A percentile compares a stretch with the other conserved stretches of the same genome.
Evolutionary conservation across 2,888 invertebrate genomes (phyloP).

Genomic region (Thelaira solivaga): DNA sequence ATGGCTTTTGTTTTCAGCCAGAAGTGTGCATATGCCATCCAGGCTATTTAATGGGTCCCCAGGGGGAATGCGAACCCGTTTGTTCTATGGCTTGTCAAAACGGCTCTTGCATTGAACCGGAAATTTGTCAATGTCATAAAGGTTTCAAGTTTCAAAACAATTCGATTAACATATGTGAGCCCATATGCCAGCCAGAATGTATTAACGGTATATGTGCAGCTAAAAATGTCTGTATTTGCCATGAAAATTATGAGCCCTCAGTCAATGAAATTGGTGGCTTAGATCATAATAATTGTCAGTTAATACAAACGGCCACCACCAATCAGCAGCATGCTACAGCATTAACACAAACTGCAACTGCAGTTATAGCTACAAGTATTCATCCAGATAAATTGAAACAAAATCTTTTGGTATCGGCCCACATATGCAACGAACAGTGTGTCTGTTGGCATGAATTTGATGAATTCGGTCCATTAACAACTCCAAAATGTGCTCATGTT

Average conservation of each 20-base stretch:
- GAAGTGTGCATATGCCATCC: conserved; percentile 68
- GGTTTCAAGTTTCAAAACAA: conserved; percentile 59
- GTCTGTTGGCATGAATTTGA: conserved; percentile 54
- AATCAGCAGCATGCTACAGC: too few species aligned
- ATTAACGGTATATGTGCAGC: conserved; percentile 76
- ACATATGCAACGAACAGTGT: conserved; percentile 16
- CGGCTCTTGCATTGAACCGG: conserved; percentile 78
- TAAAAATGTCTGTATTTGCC: conserved; percentile 69
- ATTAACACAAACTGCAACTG: not conserved
- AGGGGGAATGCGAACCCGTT: conserved; percentile 68
- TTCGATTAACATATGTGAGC: conserved; percentile 68
- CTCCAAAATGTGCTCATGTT: conserved; percentile 60
- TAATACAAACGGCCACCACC: conserved; percentile 62
- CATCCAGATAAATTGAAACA: not conserved
- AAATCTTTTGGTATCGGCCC: not conserved
- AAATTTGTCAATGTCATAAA: conserved; percentile 66
- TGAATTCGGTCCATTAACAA: conserved; percentile 7
- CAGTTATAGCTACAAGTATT: not conserved
- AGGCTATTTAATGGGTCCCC: conserved; percentile 73
- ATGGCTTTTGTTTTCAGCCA: conserved; percentile 70
- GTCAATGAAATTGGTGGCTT: not conserved
- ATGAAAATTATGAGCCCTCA: conserved; percentile 68
- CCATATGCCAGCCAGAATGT: conserved; percentile 73
- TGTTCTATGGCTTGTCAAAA: conserved; percentile 69
- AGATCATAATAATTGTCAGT: conserved; percentile 63